Percentiles rank a stretch among this genome's conserved stretches.
Evolutionary conservation across 2,113 vertebrate species (phyloP).

Genomic region (Nothoprocta perdicaria): DNA sequence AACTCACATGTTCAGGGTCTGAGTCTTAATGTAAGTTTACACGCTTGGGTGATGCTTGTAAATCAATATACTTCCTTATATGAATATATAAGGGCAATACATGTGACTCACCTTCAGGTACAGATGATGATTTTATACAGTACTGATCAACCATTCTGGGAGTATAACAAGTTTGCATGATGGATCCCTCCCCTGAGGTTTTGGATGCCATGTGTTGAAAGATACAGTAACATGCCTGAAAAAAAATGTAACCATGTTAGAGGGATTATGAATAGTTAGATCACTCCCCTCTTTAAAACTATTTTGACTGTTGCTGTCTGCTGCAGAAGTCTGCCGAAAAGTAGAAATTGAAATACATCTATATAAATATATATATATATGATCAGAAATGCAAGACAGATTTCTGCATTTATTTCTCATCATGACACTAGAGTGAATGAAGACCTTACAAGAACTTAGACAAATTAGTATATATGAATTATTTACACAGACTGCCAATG

Average conservation of each 20-base stretch:
- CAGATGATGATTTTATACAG: neutral
- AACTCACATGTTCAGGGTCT: fast-evolving
- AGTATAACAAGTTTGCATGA: neutral
- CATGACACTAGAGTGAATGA: neutral
- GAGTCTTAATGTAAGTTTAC: neutral
- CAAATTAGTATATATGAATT: neutral
- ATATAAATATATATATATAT: neutral
- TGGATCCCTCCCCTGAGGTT: fast-evolving
- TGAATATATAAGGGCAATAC: neutral
- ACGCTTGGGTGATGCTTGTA: fast-evolving
- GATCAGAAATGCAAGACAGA: neutral
- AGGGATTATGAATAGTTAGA: neutral
- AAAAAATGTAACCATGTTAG: neutral
- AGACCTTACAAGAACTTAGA: neutral
- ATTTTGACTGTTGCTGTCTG: neutral
- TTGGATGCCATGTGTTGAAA: neutral
- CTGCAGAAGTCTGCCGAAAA: neutral
- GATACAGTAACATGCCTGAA: neutral
- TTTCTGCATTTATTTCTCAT: constrained; percentile 3
- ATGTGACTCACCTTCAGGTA: fast-evolving
- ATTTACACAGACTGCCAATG: neutral
- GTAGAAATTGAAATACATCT: neutral
- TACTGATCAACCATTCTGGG: neutral
- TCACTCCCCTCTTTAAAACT: neutral
- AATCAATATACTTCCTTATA: neutral